Evolutionary conservation across 2,797 vertebrate species (phyloP), one percentile per base, ranked within the genome.

Genomic region (Argyrosomus regius): DNA sequence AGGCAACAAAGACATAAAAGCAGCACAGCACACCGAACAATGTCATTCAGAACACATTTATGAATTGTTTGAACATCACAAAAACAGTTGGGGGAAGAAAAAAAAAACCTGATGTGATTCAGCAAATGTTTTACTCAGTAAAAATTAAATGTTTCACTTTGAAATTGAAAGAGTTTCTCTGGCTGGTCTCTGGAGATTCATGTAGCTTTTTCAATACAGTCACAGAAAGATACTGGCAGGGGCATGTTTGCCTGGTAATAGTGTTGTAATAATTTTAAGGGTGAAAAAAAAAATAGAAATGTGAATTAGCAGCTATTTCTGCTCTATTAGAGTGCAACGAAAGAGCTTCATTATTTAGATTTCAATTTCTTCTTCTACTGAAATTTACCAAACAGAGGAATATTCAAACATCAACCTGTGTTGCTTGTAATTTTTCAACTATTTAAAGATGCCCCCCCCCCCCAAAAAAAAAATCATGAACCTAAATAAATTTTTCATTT

Each of bases 1-100:
- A 77, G 79, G 77, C 84, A 89, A 93, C 86, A 92, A 91, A 91
- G 88, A 87, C 88, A 90, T 87, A 67, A 91, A 92, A 91, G 82
- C 83, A 86, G 85, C 75, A 80, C 86, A 88, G 50, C 81, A 66
- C 76, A 81, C 64, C 13, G 46, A 89, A 88, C 80, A 86, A 76
- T 87, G 87, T 86, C 89, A 79, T 83, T 81, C 84, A 84, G 68
- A 89, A 86, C 77, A 64, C 78, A 35, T 86, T 86, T 83, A 78
- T 46, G 18, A 89, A 84, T 60, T 78, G 71, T 90, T 84, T 87
- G 82, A 82, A 85, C 72, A 63, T 53, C 54, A 63, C 71, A 69
- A 79, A 76, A 72, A 68, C 60, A 41, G 35, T 11, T 20, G 4
- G 1, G 11, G 28, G 26, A 49, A 28, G 45, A 26, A n/a, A 20